These are phyloP conservation scores for Orgyia antiqua DNA, from an alignment of 2,888 invertebrate species.

Conservation along the genomic window DNA sequence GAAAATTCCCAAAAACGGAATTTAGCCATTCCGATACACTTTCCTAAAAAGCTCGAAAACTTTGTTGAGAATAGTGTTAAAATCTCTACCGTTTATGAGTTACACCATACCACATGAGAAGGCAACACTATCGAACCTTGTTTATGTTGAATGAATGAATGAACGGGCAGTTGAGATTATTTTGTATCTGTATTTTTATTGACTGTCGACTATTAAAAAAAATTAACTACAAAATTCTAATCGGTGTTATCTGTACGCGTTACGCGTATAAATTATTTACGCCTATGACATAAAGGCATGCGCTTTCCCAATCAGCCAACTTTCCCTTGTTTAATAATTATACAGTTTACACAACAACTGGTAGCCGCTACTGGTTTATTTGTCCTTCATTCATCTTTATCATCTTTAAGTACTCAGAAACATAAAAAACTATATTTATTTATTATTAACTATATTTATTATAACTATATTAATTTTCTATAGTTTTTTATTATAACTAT, in stretches of 20 bases:
- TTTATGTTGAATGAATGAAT: constrained; percentile 30
- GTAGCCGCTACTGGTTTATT: constrained; percentile 49
- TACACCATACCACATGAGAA: constrained; percentile 3
- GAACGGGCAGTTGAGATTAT: background rate
- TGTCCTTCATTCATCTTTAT: constrained; percentile 27
- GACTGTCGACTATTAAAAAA: too few species aligned
- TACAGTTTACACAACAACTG: constrained; percentile 42
- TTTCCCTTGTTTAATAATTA: constrained; percentile 46
- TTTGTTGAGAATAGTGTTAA: too few species aligned
- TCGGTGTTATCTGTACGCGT: background rate
- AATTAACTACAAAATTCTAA: background rate
- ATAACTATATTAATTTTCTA: too few species aligned
- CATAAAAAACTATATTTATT: too few species aligned
- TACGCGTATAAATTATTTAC: constrained; percentile 11
- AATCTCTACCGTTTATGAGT: constrained; percentile 7
- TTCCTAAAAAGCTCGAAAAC: too few species aligned
- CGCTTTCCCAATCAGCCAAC: constrained; percentile 46
- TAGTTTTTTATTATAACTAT: too few species aligned
- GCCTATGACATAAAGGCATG: constrained; percentile 32
- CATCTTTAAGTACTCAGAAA: constrained; percentile 13
- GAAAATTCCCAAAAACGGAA: too few species aligned
- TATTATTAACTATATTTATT: too few species aligned
- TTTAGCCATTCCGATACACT: too few species aligned
- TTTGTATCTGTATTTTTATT: constrained; percentile 9
- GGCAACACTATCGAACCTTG: constrained; percentile 18